Percentiles rank a stretch among this genome's conserved stretches.
Conservation (phyloP, 2,888 invertebrate species). For the Tetragonisca angustula region DNA sequence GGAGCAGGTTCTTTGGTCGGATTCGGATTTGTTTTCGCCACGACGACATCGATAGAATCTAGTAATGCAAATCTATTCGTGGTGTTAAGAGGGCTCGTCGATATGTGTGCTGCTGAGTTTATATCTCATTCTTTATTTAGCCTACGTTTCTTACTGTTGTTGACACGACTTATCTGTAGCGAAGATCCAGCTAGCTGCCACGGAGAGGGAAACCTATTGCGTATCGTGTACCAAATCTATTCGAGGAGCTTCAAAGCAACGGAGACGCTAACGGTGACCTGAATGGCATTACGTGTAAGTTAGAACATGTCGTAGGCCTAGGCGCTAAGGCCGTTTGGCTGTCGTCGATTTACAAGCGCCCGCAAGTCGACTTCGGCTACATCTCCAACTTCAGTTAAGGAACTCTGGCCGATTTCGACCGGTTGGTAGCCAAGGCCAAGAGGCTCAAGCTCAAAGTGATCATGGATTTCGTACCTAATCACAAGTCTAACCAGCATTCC, state of each 20-base stretch:
- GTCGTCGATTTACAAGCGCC: conserved; percentile 89
- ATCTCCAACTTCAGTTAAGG: conserved; percentile 87
- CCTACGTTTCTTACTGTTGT: too few species aligned
- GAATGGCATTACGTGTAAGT: too few species aligned
- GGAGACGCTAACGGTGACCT: conserved; percentile 83
- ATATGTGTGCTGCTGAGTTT: too few species aligned
- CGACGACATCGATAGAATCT: too few species aligned
- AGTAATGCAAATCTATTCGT: too few species aligned
- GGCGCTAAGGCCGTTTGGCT: conserved; percentile 89
- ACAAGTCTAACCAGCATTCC: conserved; percentile 90
- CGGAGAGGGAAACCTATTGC: too few species aligned
- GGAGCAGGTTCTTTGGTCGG: too few species aligned
- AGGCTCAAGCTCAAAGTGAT: conserved; percentile 81
- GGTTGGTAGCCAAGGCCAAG: conserved; percentile 82
- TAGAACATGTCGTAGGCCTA: conserved; percentile 86
- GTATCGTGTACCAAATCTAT: conserved; percentile 94
- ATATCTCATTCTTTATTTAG: too few species aligned
- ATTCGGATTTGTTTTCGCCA: too few species aligned
- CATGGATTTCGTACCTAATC: conserved; percentile 86
- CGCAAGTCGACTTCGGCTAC: conserved; percentile 88
- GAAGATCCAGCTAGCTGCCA: too few species aligned
- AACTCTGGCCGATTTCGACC: conserved; percentile 86
- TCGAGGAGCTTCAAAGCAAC: conserved; percentile 93
- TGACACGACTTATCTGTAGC: too few species aligned
- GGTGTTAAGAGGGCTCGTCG: too few species aligned